Evolutionary conservation across 2,888 invertebrate genomes (phyloP), one percentile per base, ranked within the genome.

Genomic region (Calephelis perditalis): DNA sequence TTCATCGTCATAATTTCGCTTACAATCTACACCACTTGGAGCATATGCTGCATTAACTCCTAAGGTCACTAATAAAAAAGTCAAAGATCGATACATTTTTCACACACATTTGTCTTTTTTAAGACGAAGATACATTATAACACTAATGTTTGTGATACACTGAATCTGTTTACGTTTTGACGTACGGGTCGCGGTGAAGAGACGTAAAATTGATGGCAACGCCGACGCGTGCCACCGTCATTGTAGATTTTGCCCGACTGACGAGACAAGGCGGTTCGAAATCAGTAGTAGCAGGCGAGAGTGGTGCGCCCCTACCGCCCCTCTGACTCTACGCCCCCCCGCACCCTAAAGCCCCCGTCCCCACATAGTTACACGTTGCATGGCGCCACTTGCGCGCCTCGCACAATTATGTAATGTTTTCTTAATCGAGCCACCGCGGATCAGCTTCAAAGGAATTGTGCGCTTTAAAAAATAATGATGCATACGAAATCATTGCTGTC

Each of bases 371-470:
- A 84, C 84, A 85, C 82, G 84, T 84, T 82, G 83, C 79, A 84
- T 78, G 86, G 88, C 88, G 88, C 88, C 85, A 88, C 89, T 87
- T 82, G 84, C 83, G 81, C 83, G 74, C 75, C 78, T 82, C 80
- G 77, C 79, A 86, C 83, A 87, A 86, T 88, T 88, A 89, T 86
- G 81, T 87, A 87, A 86, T 87, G 83, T 86, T 88, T 88, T 87
- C 84, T 85, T 87, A 86, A 86, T 87, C 82, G 81, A 84, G 79
- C 80, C 76, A 80, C 79, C 80, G 78, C 78, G 65, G 60, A 79
- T 76, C 74, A 73, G 73, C 71, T 79, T 80, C 77, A 82, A 83
- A 82, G 81, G 52, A 52, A 52, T 52, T 35, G 52, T 52, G 26
- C 52, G 52, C 52, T 52, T 52, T 52, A 52, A 52, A 52, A 52